Conservation (phyloP, 2,888 invertebrate genomes). For the Phengaris alcon region DNA sequence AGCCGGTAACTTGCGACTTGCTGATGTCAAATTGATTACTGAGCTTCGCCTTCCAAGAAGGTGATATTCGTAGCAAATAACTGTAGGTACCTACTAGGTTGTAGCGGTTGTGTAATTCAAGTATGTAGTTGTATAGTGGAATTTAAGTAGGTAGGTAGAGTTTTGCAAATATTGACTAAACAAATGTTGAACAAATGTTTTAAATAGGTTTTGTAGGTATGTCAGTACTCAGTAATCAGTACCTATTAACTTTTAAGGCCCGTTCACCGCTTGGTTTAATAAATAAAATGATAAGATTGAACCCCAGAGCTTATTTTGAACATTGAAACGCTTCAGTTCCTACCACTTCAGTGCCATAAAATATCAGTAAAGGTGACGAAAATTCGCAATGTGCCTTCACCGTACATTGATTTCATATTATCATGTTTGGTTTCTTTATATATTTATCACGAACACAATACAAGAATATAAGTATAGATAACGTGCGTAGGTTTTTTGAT, state of each 20-base stretch:
- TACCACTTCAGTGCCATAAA: too few species aligned
- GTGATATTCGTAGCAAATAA: background rate
- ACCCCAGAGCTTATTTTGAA: too few species aligned
- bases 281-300: too few species aligned
- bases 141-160: too few species aligned
- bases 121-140: background rate
- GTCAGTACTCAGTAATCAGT: background rate
- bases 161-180: too few species aligned
- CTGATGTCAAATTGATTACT: slow-evolving; percentile 12
- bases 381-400: too few species aligned
- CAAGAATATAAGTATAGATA: background rate
- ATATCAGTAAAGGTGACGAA: too few species aligned
- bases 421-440: background rate
- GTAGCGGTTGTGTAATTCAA: background rate
- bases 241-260: too few species aligned
- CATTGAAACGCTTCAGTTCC: too few species aligned
- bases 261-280: too few species aligned
- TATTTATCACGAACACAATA: background rate
- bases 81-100: background rate
- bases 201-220: background rate
- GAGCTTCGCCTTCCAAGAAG: slow-evolving; percentile 5
- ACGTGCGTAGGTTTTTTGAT: background rate
- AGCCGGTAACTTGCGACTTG: slow-evolving; percentile 14
- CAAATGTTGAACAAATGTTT: too few species aligned
- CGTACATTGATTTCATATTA: too few species aligned